Evolutionary conservation across 2,113 vertebrate genomes (phyloP).

Genomic region (Asarcornis scutulata): DNA sequence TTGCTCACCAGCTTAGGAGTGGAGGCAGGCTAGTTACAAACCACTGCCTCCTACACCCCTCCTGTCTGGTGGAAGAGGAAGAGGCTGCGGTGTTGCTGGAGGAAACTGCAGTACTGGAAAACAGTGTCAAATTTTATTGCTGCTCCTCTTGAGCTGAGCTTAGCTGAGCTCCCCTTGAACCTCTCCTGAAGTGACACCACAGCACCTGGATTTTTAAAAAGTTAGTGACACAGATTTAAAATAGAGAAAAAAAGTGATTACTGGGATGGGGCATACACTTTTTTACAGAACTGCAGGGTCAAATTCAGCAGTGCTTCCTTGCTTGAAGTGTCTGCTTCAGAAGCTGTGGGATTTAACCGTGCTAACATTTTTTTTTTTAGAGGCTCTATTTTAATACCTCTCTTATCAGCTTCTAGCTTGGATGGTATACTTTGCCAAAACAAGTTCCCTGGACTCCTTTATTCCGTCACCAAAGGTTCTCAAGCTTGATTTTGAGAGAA

Average conservation of each 20-base stretch:
- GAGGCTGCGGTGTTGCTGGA: neutral
- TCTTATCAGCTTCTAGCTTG: neutral
- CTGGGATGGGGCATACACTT: neutral
- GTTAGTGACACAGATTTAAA: neutral
- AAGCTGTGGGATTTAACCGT: neutral
- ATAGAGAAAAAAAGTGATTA: neutral
- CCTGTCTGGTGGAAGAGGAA: neutral
- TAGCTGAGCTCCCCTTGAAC: neutral
- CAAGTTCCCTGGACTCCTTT: constrained; percentile 48
- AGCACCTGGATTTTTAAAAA: neutral
- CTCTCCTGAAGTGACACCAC: constrained; percentile 10
- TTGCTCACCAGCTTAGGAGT: neutral
- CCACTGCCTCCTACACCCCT: neutral
- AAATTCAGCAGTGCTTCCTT: neutral
- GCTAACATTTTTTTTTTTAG: neutral
- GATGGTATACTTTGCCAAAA: neutral
- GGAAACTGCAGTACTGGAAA: neutral
- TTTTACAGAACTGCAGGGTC: neutral
- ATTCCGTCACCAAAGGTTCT: constrained; percentile 61
- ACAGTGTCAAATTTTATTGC: neutral
- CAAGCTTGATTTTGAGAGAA: constrained; percentile 69
- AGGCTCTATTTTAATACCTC: neutral
- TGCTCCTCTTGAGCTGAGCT: neutral
- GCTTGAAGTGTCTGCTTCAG: neutral
- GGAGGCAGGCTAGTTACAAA: neutral